Evolutionary conservation across 1,140 invertebrate species (phyloP), one percentile per base, ranked within the genome.

Genomic region (Mizuhopecten yessoensis): DNA sequence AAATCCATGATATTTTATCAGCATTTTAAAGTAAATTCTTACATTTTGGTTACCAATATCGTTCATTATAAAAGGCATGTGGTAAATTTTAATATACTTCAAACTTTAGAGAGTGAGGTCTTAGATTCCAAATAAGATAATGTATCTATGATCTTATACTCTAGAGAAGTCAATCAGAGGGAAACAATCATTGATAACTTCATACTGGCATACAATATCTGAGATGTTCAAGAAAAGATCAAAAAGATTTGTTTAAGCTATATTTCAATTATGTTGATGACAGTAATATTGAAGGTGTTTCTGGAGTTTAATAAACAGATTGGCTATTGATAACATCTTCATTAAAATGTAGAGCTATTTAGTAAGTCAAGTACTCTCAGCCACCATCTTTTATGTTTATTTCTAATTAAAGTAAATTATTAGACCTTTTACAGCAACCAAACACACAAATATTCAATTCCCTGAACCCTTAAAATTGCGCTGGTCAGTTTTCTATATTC

Each of bases 331-430:
- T 75, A 75, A 29, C 20, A 29, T 75, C 57, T 75, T 75, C 57
- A 75, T 75, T 75, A 75, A 75, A 75, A 75, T 75, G 57, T 75
- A 75, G 17, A 75, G 57, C 57, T 75, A 75, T 75, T 75, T 75
- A 75, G 57, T 17, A 75, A 75, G n/a, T 75, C 57, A 75, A 75
- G 57, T 75, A 29, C 57, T 5, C 23, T n/a, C 20, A n/a, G 7
- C 17, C 2, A 75, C 23, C 1, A n/a, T 75, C 57, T 29, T 75
- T 75, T 75, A 75, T 75, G 23, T 29, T 29, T 1, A 75, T 17
- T 75, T 75, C 57, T 75, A 75, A 75, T 75, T 75, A 75, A 75
- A 29, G 57, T 75, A 75, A 75, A 75, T 75, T n/a, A 75, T 75
- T 75, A 17, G 57, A 75, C 57, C 57, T 75, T 75, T 75, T 5